Conservation (phyloP, 2,113 vertebrate genomes). For the Tichodroma muraria region DNA sequence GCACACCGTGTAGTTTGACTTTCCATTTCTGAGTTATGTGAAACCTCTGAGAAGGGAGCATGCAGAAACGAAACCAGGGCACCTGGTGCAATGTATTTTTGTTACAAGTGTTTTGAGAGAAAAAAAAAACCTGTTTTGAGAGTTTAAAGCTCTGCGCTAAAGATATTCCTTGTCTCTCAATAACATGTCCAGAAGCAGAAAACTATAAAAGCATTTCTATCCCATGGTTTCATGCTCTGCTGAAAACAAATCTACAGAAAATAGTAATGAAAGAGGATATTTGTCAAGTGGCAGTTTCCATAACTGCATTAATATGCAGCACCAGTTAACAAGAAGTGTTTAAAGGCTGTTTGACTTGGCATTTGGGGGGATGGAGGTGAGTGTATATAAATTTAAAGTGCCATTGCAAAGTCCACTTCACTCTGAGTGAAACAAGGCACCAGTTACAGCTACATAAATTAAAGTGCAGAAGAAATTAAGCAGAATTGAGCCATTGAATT, state of each 20-base stretch:
- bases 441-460: not conserved
- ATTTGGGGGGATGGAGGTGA: not conserved
- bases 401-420: not conserved
- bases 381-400: not conserved
- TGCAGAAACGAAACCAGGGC: constrained; percentile 50
- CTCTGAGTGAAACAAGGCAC: not conserved
- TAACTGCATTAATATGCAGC: not conserved
- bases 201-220: not conserved
- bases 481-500: not conserved
- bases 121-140: not conserved
- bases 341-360: not conserved
- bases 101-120: constrained; percentile 8
- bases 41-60: constrained; percentile 17
- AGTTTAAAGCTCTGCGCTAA: not conserved
- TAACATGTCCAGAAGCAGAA: not conserved
- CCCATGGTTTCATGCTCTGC: not conserved
- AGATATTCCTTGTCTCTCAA: not conserved
- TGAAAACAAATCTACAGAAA: not conserved
- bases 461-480: not conserved
- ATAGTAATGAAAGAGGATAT: not conserved
- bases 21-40: constrained; percentile 26
- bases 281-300: not conserved
- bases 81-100: constrained; percentile 46
- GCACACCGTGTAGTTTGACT: not conserved
- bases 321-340: not conserved